These are phyloP conservation scores for Palaemon carinicauda DNA, from an alignment of 1,140 invertebrate genomes.

Conservation along the genomic window DNA sequence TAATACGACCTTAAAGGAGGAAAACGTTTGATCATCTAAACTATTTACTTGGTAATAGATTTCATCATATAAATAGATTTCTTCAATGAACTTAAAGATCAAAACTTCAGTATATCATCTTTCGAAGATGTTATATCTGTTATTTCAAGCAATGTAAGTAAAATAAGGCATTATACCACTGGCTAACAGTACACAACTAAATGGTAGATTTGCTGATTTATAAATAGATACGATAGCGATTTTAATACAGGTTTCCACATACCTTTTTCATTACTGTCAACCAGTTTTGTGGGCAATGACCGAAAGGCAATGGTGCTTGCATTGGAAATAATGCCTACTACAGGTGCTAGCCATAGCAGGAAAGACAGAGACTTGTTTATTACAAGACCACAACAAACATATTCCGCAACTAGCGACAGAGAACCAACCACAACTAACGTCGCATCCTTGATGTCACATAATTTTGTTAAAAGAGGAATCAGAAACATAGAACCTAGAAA, in stretches of 20 bases:
- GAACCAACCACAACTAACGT: conserved; percentile 7
- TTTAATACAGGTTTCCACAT: not conserved
- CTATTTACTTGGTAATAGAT: no score
- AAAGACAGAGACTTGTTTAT: not conserved
- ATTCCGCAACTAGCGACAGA: conserved; percentile 21
- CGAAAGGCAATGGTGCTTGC: conserved; percentile 29
- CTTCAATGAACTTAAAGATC: no score
- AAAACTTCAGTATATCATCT: no score
- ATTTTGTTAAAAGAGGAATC: conserved; percentile 18
- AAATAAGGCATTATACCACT: no score
- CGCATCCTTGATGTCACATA: conserved; percentile 3
- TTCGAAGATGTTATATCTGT: no score
- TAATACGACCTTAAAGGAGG: conserved; percentile 36
- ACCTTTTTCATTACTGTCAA: conserved; percentile 37
- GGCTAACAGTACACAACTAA: no score
- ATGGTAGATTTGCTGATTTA: no score
- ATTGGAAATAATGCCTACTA: conserved; percentile 32
- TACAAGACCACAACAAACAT: conserved; percentile 11
- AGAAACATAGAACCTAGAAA: conserved; percentile 6
- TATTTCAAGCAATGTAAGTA: no score
- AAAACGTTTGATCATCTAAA: no score
- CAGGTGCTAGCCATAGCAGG: conserved; percentile 40
- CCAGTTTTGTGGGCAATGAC: conserved; percentile 42
- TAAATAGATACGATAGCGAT: no score
- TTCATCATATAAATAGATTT: no score